A percentile compares a stretch with the other conserved stretches of the same genome.
phyloP scores from a whole-genome alignment of 1,140 invertebrate genomes.

The Ephestia elutella region DNA sequence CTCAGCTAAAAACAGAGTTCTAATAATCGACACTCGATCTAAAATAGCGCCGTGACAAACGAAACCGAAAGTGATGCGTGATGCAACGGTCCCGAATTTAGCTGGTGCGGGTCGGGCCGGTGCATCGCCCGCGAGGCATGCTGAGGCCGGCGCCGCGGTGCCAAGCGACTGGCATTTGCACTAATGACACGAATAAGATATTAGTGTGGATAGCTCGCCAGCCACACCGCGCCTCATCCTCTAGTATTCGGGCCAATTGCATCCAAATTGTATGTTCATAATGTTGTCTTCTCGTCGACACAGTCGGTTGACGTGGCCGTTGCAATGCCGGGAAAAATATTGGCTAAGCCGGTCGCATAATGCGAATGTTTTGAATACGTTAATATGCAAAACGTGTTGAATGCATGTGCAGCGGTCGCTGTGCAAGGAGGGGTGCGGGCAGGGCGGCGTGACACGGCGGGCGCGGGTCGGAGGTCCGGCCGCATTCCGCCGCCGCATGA shows the following conservation, averaged over 20 bases:
- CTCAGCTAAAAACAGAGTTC: slow-evolving; percentile 55
- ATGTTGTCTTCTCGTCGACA: not conserved
- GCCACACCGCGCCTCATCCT: slow-evolving; percentile 43
- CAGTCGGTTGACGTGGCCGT: not conserved
- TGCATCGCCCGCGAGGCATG: slow-evolving; percentile 62
- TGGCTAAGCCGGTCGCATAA: slow-evolving; percentile 10
- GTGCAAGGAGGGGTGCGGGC: slow-evolving; percentile 16
- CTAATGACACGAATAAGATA: slow-evolving; percentile 73
- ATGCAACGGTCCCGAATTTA: slow-evolving; percentile 70
- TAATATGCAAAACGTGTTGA: slow-evolving; percentile 36
- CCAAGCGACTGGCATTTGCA: slow-evolving; percentile 71
- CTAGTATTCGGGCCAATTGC: slow-evolving; percentile 55
- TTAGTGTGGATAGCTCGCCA: slow-evolving; percentile 56
- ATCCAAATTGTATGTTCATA: slow-evolving; percentile 34
- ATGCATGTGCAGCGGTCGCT: slow-evolving; percentile 18
- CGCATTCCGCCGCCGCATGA: slow-evolving; percentile 62
- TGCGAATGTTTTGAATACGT: slow-evolving; percentile 22
- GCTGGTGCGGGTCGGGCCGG: slow-evolving; percentile 48
- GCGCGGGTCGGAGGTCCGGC: slow-evolving; percentile 63
- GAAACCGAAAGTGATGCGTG: slow-evolving; percentile 69
- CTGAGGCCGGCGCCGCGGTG: slow-evolving; percentile 43
- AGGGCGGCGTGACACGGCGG: slow-evolving; percentile 36
- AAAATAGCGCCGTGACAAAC: slow-evolving; percentile 69
- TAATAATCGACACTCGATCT: slow-evolving; percentile 69
- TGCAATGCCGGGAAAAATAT: not conserved